These are phyloP conservation scores for Lasioglossum oenotherae DNA, from an alignment of 2,888 invertebrate genomes.

Conservation along the genomic window DNA sequence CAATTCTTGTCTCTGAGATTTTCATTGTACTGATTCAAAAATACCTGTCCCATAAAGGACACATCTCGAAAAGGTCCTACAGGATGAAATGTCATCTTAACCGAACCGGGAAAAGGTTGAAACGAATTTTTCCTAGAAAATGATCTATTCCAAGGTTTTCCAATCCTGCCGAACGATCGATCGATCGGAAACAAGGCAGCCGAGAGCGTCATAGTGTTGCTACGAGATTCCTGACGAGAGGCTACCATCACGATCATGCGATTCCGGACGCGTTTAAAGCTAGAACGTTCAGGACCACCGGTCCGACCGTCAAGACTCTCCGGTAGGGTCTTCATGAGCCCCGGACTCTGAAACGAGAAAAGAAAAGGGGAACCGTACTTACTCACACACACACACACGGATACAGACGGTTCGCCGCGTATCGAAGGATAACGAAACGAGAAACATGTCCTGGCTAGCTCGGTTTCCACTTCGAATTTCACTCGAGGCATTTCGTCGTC, in stretches of 20 bases:
- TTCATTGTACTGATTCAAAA: neutral
- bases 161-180: neutral
- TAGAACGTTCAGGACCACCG: constrained; percentile 49
- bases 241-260: neutral
- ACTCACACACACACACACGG: neutral
- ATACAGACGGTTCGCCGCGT: neutral
- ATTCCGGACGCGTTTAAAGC: constrained; percentile 45
- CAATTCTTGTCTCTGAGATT: no score
- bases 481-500: constrained; percentile 19
- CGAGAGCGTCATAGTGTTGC: neutral
- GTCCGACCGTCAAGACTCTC: neutral
- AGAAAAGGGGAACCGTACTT: neutral
- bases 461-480: constrained; percentile 17
- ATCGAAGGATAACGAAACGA: neutral
- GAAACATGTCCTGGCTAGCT: constrained; percentile 10
- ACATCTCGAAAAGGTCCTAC: neutral
- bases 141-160: neutral
- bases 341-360: neutral
- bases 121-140: neutral
- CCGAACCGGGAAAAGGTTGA: neutral
- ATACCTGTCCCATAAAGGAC: neutral
- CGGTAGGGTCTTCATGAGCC: neutral
- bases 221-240: constrained; percentile 7
- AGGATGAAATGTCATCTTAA: neutral
- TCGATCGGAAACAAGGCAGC: neutral